Evolutionary conservation across 2,797 vertebrate species (phyloP).

Genomic region (Lates japonicus): DNA sequence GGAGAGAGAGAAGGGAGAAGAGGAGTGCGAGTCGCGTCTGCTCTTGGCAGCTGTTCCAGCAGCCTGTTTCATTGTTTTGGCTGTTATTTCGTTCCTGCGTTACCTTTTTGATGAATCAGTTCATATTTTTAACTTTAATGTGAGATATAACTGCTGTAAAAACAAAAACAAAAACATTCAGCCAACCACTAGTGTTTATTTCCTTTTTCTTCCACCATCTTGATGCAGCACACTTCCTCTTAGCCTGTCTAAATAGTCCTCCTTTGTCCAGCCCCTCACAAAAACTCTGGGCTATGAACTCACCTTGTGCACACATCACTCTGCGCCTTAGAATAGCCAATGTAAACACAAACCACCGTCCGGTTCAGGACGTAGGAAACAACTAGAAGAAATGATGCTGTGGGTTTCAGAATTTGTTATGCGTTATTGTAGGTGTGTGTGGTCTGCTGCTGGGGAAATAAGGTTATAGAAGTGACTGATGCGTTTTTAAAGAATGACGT

Average conservation of each 20-base stretch:
- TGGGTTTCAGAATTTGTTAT: slow-evolving; percentile 16
- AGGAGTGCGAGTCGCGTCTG: slow-evolving; percentile 78
- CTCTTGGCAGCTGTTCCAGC: slow-evolving; percentile 86
- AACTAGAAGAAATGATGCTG: slow-evolving; percentile 23
- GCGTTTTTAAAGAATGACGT: neutral
- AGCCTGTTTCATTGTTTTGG: slow-evolving; percentile 74
- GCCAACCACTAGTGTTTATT: slow-evolving; percentile 67
- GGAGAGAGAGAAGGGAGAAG: slow-evolving; percentile 70
- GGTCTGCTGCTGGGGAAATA: neutral
- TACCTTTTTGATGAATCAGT: slow-evolving; percentile 73
- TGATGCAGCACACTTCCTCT: slow-evolving; percentile 74
- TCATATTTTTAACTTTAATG: slow-evolving; percentile 83
- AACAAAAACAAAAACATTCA: slow-evolving; percentile 21
- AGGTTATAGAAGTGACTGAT: neutral
- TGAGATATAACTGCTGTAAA: slow-evolving; percentile 85
- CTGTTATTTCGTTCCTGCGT: slow-evolving; percentile 72
- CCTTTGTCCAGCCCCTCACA: slow-evolving; percentile 61
- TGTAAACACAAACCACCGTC: slow-evolving; percentile 55
- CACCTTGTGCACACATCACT: slow-evolving; percentile 46
- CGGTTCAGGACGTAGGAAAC: slow-evolving; percentile 43
- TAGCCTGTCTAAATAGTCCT: slow-evolving; percentile 57
- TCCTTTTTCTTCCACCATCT: slow-evolving; percentile 71
- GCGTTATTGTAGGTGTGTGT: slow-evolving; percentile 21
- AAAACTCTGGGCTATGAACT: slow-evolving; percentile 32
- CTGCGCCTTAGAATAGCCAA: slow-evolving; percentile 65